These are phyloP conservation scores for Pygoscelis adeliae DNA, from an alignment of 2,113 vertebrate species.

Conservation along the genomic window DNA sequence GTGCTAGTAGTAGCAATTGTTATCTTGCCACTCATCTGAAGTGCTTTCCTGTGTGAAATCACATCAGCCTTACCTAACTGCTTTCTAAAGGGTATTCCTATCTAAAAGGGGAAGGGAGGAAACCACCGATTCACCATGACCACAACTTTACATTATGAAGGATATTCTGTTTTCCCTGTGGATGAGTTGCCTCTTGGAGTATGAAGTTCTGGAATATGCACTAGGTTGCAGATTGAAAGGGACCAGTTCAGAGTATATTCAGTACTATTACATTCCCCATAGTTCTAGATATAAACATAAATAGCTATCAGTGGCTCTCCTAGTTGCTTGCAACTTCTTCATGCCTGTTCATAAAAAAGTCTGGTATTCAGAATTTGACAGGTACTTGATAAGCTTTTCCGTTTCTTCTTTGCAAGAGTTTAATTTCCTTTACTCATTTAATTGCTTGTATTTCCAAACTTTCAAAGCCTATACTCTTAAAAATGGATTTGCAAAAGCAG, in stretches of 20 bases:
- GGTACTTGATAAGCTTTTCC: background rate
- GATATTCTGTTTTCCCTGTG: background rate
- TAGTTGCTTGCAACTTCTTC: background rate
- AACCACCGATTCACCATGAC: background rate
- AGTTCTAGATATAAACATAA: background rate
- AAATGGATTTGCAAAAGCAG: background rate
- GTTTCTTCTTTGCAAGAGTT: background rate
- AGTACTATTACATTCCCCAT: background rate
- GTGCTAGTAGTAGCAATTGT: background rate
- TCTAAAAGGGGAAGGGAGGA: background rate
- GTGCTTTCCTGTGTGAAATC: background rate
- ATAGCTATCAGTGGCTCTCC: background rate
- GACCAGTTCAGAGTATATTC: background rate
- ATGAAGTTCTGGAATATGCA: background rate
- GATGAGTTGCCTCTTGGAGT: background rate
- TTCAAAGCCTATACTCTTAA: background rate
- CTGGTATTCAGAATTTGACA: background rate
- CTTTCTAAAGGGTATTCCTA: background rate
- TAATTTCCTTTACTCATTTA: slow-evolving; percentile 15
- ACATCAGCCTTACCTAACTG: background rate
- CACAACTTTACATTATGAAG: background rate
- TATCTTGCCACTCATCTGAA: background rate
- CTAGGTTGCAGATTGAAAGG: background rate
- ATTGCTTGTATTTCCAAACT: background rate
- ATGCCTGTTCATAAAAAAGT: background rate